A percentile compares a stretch with the other conserved stretches of the same genome.
phyloP scores from a whole-genome alignment of 35 echinoderm and acorn worm species.

The Anneissia japonica region DNA sequence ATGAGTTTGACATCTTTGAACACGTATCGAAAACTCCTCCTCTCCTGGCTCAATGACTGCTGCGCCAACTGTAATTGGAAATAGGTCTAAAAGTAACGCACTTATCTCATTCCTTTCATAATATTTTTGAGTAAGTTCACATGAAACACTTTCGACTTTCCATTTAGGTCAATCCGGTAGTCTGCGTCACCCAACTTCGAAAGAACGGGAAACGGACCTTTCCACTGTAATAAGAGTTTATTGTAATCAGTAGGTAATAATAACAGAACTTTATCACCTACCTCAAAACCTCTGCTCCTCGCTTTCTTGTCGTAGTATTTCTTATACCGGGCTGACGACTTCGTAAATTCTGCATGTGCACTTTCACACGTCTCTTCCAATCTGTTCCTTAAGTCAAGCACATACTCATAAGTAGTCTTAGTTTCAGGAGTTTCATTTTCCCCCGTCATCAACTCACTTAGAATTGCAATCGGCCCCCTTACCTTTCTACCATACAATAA shows the following conservation, averaged over 20 bases:
- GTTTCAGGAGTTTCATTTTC: neutral
- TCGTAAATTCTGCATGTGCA: neutral
- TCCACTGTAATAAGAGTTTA: neutral
- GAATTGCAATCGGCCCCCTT: neutral
- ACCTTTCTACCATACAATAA: neutral
- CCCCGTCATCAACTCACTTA: neutral
- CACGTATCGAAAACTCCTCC: too few relatives aligned
- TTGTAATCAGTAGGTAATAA: neutral
- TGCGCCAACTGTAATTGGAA: too few relatives aligned
- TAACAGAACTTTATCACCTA: neutral
- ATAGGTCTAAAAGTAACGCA: too few relatives aligned
- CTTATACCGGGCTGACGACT: neutral
- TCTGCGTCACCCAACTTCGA: neutral
- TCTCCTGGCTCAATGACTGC: too few relatives aligned
- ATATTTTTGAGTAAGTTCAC: neutral
- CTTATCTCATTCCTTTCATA: too few relatives aligned
- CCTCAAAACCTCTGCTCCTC: neutral
- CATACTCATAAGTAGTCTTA: neutral
- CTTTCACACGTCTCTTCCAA: neutral
- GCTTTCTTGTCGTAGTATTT: neutral
- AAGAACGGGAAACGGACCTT: neutral
- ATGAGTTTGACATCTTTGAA: too few relatives aligned
- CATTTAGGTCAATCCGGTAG: neutral
- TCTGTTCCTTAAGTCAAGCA: neutral
- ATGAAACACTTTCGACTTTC: neutral